Percentiles rank a stretch among this genome's conserved stretches.
Conservation (phyloP, 2,797 vertebrate species). For the Typhlichthys eigenmanni region DNA sequence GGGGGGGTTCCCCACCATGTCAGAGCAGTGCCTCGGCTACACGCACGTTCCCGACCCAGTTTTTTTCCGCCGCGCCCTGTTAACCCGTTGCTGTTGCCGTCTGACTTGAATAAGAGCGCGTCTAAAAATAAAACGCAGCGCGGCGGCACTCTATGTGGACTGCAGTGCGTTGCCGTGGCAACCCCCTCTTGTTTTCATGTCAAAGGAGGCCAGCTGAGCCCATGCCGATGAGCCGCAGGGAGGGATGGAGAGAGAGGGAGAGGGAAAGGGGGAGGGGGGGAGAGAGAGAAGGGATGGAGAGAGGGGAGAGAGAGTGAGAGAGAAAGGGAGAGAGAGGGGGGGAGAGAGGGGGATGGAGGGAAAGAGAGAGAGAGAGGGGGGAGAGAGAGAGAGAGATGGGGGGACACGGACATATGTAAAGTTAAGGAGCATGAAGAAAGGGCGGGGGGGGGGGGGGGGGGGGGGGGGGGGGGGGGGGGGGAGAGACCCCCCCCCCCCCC, state of each 20-base stretch:
- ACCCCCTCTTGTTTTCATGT: constrained; percentile 77
- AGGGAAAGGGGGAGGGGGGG: not conserved
- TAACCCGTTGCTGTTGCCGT: constrained; percentile 62
- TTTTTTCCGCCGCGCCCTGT: constrained; percentile 28
- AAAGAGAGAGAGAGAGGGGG: constrained; percentile 1
- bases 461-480: too few species aligned
- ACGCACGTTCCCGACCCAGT: too few species aligned
- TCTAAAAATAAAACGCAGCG: constrained; percentile 76
- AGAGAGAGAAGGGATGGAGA: not conserved
- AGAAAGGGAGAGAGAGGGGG: constrained; percentile 4
- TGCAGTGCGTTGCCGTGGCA: constrained; percentile 74
- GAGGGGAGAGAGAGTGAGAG: too few species aligned
- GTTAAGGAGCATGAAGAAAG: not conserved
- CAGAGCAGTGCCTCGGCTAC: too few species aligned
- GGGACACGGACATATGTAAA: not conserved
- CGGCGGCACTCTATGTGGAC: constrained; percentile 62
- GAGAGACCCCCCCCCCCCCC: not conserved
- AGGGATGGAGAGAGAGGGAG: constrained; percentile 2
- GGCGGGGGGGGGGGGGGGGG: too few species aligned
- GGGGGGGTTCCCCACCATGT: too few species aligned
- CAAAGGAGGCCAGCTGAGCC: constrained; percentile 68
- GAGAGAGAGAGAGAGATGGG: not conserved
- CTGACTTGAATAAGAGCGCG: constrained; percentile 60
- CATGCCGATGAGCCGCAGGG: constrained; percentile 43
- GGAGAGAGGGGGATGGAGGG: not conserved